Base-by-base conservation (phyloP, 2,113 vertebrate genomes). In the Odobenus rosmarus region DNA sequence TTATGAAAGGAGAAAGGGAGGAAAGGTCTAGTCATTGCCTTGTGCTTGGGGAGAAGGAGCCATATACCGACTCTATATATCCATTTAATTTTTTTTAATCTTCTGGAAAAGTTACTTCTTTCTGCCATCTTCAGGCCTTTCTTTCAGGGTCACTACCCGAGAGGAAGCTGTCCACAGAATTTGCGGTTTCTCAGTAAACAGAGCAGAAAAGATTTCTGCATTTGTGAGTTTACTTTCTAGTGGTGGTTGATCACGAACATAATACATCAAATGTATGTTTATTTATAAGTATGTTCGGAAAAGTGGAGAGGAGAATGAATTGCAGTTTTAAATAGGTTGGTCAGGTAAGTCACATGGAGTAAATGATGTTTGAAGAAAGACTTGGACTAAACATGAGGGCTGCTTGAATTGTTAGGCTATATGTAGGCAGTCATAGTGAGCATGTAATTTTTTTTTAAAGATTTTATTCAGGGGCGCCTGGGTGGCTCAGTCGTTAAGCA, bases 181-280 rank as follows among this genome's bases (percentile, higher is more conserved):
- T 28, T 87, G 49, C 15, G n/a, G 51, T 90, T 97, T 80, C 57
- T 95, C 24, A 76, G 57, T 89, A 31, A 96, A 81, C 93, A 93
- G 59, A 91, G 59, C 61, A 87, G 74, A 82, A 92, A 96, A 72
- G 21, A 76, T 51, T n/a, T 92, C 19, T 97, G 82, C 36, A 28
- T 79, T 88, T 91, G 11, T 90, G 14, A 90, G 74, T 95, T 93
- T 69, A 77, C 33, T 82, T 81, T 71, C n/a, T 64, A 53, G 46
- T 82, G n/a, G 12, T n/a, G 49, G 8, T 74, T 95, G n/a, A 39
- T 69, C 42, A 5, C 64, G 13, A 77, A 86, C 15, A 16, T 94
- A 62, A 72, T 67, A 81, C 71, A 55, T 64, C 23, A 88, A 57
- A 95, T 93, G 23, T 23, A 23, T 77, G 71, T 93, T 72, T 64